Evolutionary conservation across 2,797 vertebrate genomes (phyloP).

Genomic region (Uromys caudimaculatus): DNA sequence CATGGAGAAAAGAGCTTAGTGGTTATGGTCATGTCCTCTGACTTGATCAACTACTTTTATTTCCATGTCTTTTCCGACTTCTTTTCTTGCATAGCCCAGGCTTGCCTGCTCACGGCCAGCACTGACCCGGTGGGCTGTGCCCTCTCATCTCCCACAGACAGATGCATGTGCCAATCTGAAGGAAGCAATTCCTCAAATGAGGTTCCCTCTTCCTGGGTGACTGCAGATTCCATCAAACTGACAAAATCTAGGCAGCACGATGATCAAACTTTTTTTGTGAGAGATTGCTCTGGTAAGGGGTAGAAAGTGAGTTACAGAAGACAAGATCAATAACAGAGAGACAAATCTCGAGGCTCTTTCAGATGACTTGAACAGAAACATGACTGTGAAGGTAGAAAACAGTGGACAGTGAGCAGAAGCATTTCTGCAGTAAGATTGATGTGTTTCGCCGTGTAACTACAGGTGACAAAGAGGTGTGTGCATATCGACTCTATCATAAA

Average conservation of each 20-base stretch:
- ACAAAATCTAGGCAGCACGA: background rate
- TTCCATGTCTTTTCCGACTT: background rate
- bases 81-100: background rate
- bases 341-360: background rate
- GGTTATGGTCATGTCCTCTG: background rate
- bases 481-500: background rate
- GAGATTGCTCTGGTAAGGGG: background rate
- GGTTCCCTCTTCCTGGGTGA: background rate
- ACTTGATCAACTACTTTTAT: background rate
- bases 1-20: background rate
- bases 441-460: background rate
- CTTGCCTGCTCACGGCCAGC: background rate
- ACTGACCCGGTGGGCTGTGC: too few relatives aligned
- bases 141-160: background rate
- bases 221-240: background rate
- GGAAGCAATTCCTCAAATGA: background rate
- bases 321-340: background rate
- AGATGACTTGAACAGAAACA: background rate
- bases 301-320: background rate
- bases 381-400: background rate
- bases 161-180: background rate
- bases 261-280: background rate
- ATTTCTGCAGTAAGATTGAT: background rate
- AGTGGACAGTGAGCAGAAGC: background rate
- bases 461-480: background rate